Percentiles rank a stretch among this genome's conserved stretches.
Conservation (phyloP, 2,797 vertebrate species). For the Mormyrops attenuatus region DNA sequence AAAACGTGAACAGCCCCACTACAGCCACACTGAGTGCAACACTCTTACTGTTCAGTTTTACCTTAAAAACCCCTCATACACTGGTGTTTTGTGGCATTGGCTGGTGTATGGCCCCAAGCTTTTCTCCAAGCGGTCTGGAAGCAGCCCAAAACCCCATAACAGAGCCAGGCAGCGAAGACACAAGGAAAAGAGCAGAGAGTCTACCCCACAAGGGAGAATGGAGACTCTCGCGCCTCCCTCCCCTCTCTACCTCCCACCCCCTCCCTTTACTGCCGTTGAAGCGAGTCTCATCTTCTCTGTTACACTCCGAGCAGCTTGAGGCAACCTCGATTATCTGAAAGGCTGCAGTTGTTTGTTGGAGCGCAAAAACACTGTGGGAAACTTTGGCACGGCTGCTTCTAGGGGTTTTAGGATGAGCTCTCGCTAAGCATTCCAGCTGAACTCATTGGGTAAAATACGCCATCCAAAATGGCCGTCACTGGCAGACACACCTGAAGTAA, state of each 20-base stretch:
- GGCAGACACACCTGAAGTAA: not conserved
- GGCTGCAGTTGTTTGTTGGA: conserved; percentile 30
- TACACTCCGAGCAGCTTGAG: conserved; percentile 27
- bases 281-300: not conserved
- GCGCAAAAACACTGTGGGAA: conserved; percentile 18
- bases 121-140: not conserved
- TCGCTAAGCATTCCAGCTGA: conserved; percentile 20
- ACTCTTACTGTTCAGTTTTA: not conserved
- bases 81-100: not conserved
- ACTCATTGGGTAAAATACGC: not conserved
- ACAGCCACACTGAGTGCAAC: not conserved
- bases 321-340: conserved; percentile 35
- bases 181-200: not conserved
- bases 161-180: not conserved
- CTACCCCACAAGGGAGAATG: not conserved
- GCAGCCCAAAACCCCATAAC: not conserved
- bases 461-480: not conserved
- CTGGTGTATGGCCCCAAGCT: not conserved
- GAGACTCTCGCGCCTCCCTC: not conserved
- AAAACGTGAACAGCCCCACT: not conserved
- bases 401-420: conserved; percentile 22
- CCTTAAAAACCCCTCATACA: not conserved
- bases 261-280: not conserved
- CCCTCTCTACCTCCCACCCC: not conserved
- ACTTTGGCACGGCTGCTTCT: conserved; percentile 22